Percentiles rank a stretch among this genome's conserved stretches.
Evolutionary conservation across 2,888 invertebrate genomes (phyloP).

Genomic region (Loripinus fragilis): DNA sequence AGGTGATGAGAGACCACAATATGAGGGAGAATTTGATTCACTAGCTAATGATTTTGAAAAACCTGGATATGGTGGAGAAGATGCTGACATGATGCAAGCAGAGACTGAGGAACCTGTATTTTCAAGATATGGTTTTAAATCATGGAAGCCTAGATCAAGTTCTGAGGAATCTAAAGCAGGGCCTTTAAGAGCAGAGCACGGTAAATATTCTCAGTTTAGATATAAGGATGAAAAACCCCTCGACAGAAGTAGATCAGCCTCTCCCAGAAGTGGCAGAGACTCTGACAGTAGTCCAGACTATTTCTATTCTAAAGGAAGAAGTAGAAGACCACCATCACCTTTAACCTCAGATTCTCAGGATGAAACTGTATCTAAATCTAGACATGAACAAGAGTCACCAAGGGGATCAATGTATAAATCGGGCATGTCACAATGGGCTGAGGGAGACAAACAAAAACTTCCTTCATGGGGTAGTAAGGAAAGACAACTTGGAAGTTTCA

Average conservation of each 20-base stretch:
- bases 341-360: conserved; percentile 27
- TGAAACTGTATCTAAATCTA: neutral
- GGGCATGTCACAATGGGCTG: neutral
- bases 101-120: neutral
- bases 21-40: conserved; percentile 15
- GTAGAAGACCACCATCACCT: conserved; percentile 49
- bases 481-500: too few relatives aligned
- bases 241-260: conserved; percentile 13
- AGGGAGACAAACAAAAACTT: neutral
- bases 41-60: conserved; percentile 38
- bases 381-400: neutral
- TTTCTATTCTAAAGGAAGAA: conserved; percentile 9
- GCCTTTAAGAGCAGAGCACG: conserved; percentile 52
- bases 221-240: neutral
- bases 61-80: neutral
- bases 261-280: conserved; percentile 2
- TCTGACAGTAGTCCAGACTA: conserved; percentile 10
- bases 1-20: conserved; percentile 15
- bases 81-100: conserved; percentile 1
- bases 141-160: neutral
- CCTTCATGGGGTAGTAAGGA: neutral
- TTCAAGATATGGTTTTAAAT: neutral
- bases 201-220: neutral
- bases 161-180: conserved; percentile 9
- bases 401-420: neutral